A percentile compares a stretch with the other conserved stretches of the same genome.
Evolutionary conservation across 2,888 invertebrate genomes (phyloP).

Genomic region (Athalia cordata): DNA sequence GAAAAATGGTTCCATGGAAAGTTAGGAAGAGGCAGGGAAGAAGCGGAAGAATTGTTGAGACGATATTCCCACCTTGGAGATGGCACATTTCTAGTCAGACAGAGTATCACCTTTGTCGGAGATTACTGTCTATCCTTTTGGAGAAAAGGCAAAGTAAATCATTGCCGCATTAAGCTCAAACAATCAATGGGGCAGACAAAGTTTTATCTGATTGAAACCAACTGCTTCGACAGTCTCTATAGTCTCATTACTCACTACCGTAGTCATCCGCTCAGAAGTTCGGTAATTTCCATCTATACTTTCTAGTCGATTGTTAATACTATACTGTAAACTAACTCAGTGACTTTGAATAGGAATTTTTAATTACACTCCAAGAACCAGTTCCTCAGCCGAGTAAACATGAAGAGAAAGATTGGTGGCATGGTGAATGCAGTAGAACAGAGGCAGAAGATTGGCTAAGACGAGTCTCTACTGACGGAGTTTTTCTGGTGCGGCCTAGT

Average conservation of each 20-base stretch:
- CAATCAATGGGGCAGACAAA: slow-evolving; percentile 92
- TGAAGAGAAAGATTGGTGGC: slow-evolving; percentile 95
- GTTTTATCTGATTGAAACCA: slow-evolving; percentile 92
- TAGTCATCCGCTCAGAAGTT: slow-evolving; percentile 88
- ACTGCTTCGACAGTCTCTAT: slow-evolving; percentile 93
- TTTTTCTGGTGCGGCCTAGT: slow-evolving; percentile 94
- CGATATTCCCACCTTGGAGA: slow-evolving; percentile 89
- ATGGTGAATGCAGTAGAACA: slow-evolving; percentile 85
- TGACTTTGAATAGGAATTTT: slow-evolving; percentile 80
- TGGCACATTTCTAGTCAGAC: slow-evolving; percentile 94
- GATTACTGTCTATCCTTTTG: slow-evolving; percentile 97
- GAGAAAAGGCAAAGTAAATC: slow-evolving; percentile 92
- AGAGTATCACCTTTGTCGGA: slow-evolving; percentile 96
- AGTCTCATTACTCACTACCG: slow-evolving; percentile 93
- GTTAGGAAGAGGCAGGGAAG: slow-evolving; percentile 84
- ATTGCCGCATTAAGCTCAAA: slow-evolving; percentile 92
- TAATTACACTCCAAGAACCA: slow-evolving; percentile 90
- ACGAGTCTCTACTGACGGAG: slow-evolving; percentile 90
- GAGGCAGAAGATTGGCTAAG: slow-evolving; percentile 93
- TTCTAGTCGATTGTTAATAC: background rate
- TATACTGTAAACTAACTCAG: no score
- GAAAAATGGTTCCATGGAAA: slow-evolving; percentile 97
- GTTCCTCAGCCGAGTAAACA: slow-evolving; percentile 97
- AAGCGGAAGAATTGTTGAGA: slow-evolving; percentile 79
- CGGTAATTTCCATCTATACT: slow-evolving; percentile 74